A percentile compares a stretch with the other conserved stretches of the same genome.
These are phyloP conservation scores for Sesamia nonagrioides DNA, from an alignment of 1,140 invertebrate species.

Conservation along the genomic window DNA sequence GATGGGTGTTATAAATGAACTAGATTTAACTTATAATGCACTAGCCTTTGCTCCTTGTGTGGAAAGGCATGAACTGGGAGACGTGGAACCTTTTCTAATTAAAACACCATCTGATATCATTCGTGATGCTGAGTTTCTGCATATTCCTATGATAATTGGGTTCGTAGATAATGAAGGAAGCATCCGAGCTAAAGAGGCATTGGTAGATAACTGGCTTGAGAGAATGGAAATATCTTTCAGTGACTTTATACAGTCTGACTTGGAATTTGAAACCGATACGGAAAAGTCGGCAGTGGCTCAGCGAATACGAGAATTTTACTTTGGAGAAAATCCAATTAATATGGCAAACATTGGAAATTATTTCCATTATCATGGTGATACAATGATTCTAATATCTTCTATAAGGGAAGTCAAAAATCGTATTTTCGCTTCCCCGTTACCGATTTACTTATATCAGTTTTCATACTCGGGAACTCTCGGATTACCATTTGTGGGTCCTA, in stretches of 20 bases:
- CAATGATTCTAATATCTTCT: slow-evolving; percentile 76
- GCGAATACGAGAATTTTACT: slow-evolving; percentile 71
- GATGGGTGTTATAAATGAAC: slow-evolving; percentile 78
- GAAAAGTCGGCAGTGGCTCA: slow-evolving; percentile 57
- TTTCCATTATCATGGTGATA: slow-evolving; percentile 75
- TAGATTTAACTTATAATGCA: slow-evolving; percentile 75
- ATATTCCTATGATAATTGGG: slow-evolving; percentile 77
- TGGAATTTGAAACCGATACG: slow-evolving; percentile 66
- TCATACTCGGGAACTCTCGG: slow-evolving; percentile 75
- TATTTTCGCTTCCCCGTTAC: slow-evolving; percentile 52
- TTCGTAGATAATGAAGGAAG: slow-evolving; percentile 81
- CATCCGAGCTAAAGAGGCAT: slow-evolving; percentile 70
- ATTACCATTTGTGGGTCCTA: slow-evolving; percentile 60
- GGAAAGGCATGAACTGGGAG: slow-evolving; percentile 67
- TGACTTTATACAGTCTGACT: slow-evolving; percentile 75
- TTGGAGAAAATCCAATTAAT: slow-evolving; percentile 59
- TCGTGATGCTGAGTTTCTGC: slow-evolving; percentile 60
- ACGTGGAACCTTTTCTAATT: slow-evolving; percentile 66
- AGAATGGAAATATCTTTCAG: slow-evolving; percentile 74
- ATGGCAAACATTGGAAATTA: slow-evolving; percentile 60
- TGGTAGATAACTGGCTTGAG: slow-evolving; percentile 68
- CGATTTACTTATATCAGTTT: slow-evolving; percentile 79
- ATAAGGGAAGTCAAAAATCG: slow-evolving; percentile 72
- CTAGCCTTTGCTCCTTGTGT: slow-evolving; percentile 79
- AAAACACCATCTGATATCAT: slow-evolving; percentile 74